A percentile compares a stretch with the other conserved stretches of the same genome.
These are phyloP conservation scores for Panzeria rudis DNA, from an alignment of 2,888 invertebrate genomes.

Conservation along the genomic window DNA sequence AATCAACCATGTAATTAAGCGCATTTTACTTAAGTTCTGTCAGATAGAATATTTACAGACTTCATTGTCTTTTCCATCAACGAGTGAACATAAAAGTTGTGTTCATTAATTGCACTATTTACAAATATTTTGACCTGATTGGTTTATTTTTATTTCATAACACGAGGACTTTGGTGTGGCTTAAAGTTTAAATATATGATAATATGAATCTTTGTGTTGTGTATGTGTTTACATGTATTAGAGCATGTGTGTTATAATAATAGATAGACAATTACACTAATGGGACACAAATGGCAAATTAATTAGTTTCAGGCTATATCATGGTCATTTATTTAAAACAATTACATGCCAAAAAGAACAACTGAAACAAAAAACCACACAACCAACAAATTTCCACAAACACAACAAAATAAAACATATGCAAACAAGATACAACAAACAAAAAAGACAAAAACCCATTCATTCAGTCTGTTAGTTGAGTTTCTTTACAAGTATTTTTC, in stretches of 20 bases:
- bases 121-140: not conserved
- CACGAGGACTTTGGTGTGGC: slow-evolving; percentile 6
- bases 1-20: slow-evolving; percentile 41
- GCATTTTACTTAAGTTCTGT: slow-evolving; percentile 4
- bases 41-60: slow-evolving; percentile 9
- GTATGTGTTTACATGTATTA: not conserved
- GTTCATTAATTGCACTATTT: not conserved
- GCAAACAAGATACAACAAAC: slow-evolving; percentile 49
- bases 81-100: not conserved
- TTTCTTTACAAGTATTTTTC: slow-evolving; percentile 32
- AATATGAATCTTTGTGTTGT: not conserved
- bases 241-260: slow-evolving; percentile 61
- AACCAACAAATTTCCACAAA: slow-evolving; percentile 10
- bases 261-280: slow-evolving; percentile 73
- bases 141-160: slow-evolving; percentile 20
- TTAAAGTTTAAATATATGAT: slow-evolving; percentile 1
- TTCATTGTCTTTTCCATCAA: slow-evolving; percentile 4
- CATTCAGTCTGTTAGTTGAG: slow-evolving; percentile 5
- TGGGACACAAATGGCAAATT: slow-evolving; percentile 74
- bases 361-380: slow-evolving; percentile 22
- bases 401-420: slow-evolving; percentile 23
- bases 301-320: slow-evolving; percentile 72
- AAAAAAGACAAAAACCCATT: slow-evolving; percentile 13
- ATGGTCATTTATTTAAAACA: slow-evolving; percentile 70
- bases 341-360: slow-evolving; percentile 62